Conservation (phyloP, 2,888 invertebrate genomes). For the Xylota sylvarum region DNA sequence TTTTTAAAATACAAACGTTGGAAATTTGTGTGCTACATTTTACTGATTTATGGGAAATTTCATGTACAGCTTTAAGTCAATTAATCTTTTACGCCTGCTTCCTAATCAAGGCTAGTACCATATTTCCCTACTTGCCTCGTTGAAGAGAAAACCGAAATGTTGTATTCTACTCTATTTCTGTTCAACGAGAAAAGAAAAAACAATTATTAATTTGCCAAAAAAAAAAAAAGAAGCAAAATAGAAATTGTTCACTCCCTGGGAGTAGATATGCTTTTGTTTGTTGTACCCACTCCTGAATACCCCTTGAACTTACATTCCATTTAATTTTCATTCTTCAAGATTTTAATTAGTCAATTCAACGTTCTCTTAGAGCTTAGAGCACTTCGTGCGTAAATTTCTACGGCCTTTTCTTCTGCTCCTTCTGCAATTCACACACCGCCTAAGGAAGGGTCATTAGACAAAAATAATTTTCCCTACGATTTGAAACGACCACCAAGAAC, state of each 20-base stretch:
- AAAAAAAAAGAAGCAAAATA: not conserved
- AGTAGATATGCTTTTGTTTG: slow-evolving; percentile 4
- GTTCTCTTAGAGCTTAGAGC: not conserved
- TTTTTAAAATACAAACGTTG: no score
- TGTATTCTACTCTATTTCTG: not conserved
- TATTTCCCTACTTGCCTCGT: not conserved
- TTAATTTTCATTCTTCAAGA: slow-evolving; percentile 23
- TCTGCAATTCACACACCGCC: not conserved
- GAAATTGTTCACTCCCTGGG: not conserved
- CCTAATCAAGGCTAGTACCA: not conserved
- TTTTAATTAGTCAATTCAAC: slow-evolving; percentile 32
- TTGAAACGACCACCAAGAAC: slow-evolving; percentile 25
- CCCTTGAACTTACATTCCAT: slow-evolving; percentile 9
- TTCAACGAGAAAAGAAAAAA: not conserved
- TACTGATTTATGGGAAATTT: no score
- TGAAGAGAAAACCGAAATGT: not conserved
- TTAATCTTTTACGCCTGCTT: not conserved
- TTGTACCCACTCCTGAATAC: not conserved
- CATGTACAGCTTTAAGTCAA: no score
- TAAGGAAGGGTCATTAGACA: slow-evolving; percentile 25
- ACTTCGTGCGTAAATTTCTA: slow-evolving; percentile 12
- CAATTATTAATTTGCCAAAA: not conserved
- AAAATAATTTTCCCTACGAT: slow-evolving; percentile 28
- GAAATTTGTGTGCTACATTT: no score
- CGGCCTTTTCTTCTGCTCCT: not conserved